Conservation (phyloP, 2,888 invertebrate species). For the Morpho helenor region DNA sequence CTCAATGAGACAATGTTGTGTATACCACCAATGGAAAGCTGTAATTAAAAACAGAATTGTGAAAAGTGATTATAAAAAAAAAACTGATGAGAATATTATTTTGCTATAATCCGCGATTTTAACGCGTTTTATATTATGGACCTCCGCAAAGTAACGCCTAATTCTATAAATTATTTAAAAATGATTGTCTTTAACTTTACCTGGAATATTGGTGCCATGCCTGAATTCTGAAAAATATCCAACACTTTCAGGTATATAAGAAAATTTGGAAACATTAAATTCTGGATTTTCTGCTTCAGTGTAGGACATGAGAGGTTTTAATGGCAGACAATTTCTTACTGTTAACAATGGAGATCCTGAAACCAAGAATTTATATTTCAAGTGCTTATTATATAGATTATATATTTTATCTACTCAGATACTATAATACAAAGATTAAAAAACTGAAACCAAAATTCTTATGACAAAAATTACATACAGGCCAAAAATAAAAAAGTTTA, state of each 20-base stretch:
- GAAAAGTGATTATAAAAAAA: neutral
- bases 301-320: conserved; percentile 81
- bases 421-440: no score
- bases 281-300: conserved; percentile 77
- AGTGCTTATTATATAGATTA: neutral
- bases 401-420: no score
- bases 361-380: conserved; percentile 13
- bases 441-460: no score
- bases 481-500: no score
- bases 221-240: conserved; percentile 78
- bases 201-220: conserved; percentile 87
- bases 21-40: no score
- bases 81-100: neutral
- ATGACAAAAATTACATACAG: no score
- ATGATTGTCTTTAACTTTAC: conserved; percentile 48
- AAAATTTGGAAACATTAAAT: conserved; percentile 78
- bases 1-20: no score
- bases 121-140: no score
- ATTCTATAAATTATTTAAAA: no score
- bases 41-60: no score
- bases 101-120: no score
- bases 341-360: conserved; percentile 82
- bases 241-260: conserved; percentile 80
- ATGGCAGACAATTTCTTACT: conserved; percentile 83
- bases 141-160: no score